Percentiles rank a stretch among this genome's conserved stretches.
Conservation (phyloP, 1,140 invertebrate species). For the Cyphomyrmex costatus region DNA sequence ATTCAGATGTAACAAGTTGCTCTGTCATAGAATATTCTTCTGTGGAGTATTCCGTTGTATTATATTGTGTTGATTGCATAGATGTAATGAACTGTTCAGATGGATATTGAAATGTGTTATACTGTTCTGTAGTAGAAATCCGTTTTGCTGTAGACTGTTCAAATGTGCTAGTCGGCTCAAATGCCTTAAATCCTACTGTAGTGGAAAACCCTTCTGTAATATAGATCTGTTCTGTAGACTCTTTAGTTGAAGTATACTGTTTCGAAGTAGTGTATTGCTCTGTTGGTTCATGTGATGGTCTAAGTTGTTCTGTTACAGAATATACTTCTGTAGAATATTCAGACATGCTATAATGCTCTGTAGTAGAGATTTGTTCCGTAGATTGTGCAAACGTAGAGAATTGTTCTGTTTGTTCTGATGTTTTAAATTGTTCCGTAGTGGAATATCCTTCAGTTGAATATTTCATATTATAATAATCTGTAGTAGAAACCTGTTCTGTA, state of each 20-base stretch:
- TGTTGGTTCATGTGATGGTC: constrained; percentile 2
- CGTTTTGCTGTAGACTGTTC: constrained; percentile 37
- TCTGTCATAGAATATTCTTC: constrained; percentile 30
- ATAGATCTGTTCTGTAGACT: constrained; percentile 4
- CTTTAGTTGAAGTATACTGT: background rate
- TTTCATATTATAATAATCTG: constrained; percentile 2
- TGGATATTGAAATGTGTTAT: constrained; percentile 2
- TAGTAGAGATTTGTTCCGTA: background rate
- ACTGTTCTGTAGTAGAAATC: constrained; percentile 31
- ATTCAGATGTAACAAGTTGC: constrained; percentile 11
- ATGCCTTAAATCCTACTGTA: background rate
- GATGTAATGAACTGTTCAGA: constrained; percentile 12
- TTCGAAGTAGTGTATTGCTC: constrained; percentile 30
- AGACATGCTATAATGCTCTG: constrained; percentile 11
- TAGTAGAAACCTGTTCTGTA: constrained; percentile 26
- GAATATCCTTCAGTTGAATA: background rate
- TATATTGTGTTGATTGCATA: background rate
- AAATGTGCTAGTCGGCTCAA: background rate
- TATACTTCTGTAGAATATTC: constrained; percentile 12
- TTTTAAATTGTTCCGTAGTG: constrained; percentile 21
- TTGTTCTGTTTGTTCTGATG: background rate
- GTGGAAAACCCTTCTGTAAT: constrained; percentile 7
- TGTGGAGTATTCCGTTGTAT: constrained; percentile 1
- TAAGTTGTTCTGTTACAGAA: constrained; percentile 3
- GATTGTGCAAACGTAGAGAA: background rate